A percentile compares a stretch with the other conserved stretches of the same genome.
These are phyloP conservation scores for Thera britannica DNA, from an alignment of 2,888 invertebrate genomes.

Conservation along the genomic window DNA sequence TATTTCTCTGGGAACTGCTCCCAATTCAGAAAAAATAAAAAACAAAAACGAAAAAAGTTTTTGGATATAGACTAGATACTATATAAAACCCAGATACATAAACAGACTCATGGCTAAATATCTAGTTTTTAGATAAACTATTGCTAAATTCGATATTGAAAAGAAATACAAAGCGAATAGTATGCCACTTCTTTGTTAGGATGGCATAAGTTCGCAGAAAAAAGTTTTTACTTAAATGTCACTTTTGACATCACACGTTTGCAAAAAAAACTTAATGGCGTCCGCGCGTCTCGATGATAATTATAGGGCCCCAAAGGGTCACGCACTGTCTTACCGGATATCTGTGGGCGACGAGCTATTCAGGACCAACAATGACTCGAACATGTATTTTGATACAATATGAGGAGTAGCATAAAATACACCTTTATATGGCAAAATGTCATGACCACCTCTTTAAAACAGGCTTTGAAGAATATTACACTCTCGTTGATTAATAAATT, in stretches of 20 bases:
- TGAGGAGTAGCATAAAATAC: neutral
- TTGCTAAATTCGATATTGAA: too few relatives aligned
- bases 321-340: slow-evolving; percentile 3
- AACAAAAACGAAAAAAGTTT: too few relatives aligned
- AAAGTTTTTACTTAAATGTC: neutral
- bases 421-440: neutral
- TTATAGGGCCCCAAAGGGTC: slow-evolving; percentile 2
- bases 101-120: too few relatives aligned
- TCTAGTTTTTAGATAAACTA: too few relatives aligned
- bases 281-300: neutral
- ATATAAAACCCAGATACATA: too few relatives aligned
- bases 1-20: too few relatives aligned
- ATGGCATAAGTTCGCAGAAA: neutral
- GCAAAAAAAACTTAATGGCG: neutral
- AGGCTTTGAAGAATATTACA: neutral
- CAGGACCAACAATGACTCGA: slow-evolving; percentile 1
- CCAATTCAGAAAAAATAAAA: too few relatives aligned
- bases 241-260: neutral
- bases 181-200: neutral
- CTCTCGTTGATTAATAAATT: neutral
- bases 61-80: too few relatives aligned
- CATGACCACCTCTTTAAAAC: neutral
- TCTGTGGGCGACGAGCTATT: slow-evolving; percentile 9
- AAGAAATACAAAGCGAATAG: too few relatives aligned
- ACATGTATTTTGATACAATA: slow-evolving; percentile 5